Evolutionary conservation across 1,140 invertebrate genomes (phyloP).

Genomic region (Chelonus insularis): DNA sequence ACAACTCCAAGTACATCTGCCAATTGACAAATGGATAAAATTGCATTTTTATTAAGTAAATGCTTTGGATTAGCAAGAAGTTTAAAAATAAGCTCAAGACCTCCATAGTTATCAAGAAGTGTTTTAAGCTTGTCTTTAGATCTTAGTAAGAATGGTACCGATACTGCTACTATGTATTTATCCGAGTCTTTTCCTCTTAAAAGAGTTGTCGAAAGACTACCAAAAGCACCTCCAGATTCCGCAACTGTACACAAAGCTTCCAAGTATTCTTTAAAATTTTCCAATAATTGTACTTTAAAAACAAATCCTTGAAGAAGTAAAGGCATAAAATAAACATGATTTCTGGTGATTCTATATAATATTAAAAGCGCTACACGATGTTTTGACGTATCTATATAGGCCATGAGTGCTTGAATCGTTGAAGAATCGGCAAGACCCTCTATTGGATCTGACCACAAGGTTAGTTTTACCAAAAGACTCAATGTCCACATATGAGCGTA

Average conservation of each 20-base stretch:
- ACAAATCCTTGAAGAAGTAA: slow-evolving; percentile 52
- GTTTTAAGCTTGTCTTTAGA: slow-evolving; percentile 37
- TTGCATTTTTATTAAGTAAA: slow-evolving; percentile 42
- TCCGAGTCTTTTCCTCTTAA: slow-evolving; percentile 43
- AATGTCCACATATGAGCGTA: slow-evolving; percentile 41
- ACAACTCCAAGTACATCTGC: slow-evolving; percentile 42
- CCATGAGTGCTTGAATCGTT: slow-evolving; percentile 44
- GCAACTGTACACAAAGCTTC: slow-evolving; percentile 38
- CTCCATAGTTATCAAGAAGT: slow-evolving; percentile 45
- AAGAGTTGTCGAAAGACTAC: slow-evolving; percentile 44
- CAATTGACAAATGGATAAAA: slow-evolving; percentile 48
- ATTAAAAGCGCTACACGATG: slow-evolving; percentile 41
- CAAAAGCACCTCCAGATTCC: slow-evolving; percentile 46
- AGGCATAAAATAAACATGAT: slow-evolving; percentile 45
- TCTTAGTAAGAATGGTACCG: slow-evolving; percentile 52
- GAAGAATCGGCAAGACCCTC: slow-evolving; percentile 46
- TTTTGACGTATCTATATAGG: slow-evolving; percentile 48
- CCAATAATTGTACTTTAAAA: slow-evolving; percentile 48
- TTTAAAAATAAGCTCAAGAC: slow-evolving; percentile 47
- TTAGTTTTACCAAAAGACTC: slow-evolving; percentile 42
- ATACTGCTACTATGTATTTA: slow-evolving; percentile 46
- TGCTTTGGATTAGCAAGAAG: slow-evolving; percentile 39
- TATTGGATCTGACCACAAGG: slow-evolving; percentile 39
- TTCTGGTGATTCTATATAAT: slow-evolving; percentile 46
- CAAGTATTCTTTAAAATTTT: slow-evolving; percentile 41